A percentile compares a stretch with the other conserved stretches of the same genome.
phyloP scores from a whole-genome alignment of 2,797 vertebrate genomes.

The Lindbergichthys nudifrons region DNA sequence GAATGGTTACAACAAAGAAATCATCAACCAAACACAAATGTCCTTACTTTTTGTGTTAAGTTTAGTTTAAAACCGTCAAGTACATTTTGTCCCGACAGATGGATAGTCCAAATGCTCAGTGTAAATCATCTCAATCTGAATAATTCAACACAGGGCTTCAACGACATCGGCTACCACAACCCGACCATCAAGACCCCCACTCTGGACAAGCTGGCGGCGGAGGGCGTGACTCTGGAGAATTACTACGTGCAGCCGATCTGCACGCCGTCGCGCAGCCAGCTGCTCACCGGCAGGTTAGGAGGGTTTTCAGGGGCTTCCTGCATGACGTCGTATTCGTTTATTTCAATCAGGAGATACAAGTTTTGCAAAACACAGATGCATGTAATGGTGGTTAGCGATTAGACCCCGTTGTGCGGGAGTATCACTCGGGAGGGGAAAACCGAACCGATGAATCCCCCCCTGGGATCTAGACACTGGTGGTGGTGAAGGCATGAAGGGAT shows the following conservation, averaged over 20 bases:
- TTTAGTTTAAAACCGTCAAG: not conserved
- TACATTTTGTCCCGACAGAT: not conserved
- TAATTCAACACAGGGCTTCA: constrained; percentile 84
- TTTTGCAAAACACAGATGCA: too few species aligned
- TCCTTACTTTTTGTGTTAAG: too few species aligned
- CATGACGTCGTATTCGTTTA: not conserved
- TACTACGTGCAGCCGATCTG: constrained; percentile 99
- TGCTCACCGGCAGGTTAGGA: constrained; percentile 91
- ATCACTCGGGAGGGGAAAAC: too few species aligned
- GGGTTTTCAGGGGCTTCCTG: too few species aligned
- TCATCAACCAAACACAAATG: too few species aligned
- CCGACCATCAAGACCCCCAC: constrained; percentile 93
- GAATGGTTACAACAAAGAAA: too few species aligned
- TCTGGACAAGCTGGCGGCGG: constrained; percentile 93
- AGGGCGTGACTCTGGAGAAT: constrained; percentile 95
- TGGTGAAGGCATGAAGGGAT: too few species aligned
- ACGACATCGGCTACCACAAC: constrained; percentile 95
- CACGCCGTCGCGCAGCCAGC: constrained; percentile 95
- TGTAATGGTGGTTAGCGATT: too few species aligned
- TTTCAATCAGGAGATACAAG: too few species aligned
- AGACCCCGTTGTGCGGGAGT: too few species aligned
- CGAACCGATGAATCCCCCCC: too few species aligned
- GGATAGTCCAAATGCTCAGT: not conserved
- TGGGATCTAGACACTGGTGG: too few species aligned
- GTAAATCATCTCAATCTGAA: not conserved